Evolutionary conservation across 2,797 vertebrate species (phyloP).

Genomic region (Prionace glauca): DNA sequence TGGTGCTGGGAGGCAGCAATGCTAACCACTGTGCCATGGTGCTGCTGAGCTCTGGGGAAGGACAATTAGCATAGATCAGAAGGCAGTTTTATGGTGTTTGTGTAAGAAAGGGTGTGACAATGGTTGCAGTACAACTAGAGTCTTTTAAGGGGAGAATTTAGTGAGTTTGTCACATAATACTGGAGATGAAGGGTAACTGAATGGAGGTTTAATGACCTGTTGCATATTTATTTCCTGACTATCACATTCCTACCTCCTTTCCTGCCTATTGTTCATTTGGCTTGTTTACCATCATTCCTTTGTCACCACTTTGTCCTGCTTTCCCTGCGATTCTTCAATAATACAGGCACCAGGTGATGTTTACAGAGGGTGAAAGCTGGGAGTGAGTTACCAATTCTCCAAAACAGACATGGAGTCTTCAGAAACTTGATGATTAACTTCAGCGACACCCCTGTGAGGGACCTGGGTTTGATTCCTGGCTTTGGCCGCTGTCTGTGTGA

Average conservation of each 20-base stretch:
- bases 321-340: background rate
- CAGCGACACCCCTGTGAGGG: background rate
- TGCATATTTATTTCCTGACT: background rate
- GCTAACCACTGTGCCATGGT: too few species aligned
- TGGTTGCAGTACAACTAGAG: background rate
- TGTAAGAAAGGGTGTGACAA: background rate
- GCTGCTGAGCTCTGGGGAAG: background rate
- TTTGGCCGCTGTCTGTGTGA: too few species aligned
- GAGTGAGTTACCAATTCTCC: background rate
- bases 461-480: background rate
- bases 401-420: background rate
- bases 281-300: background rate
- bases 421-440: background rate
- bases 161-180: background rate
- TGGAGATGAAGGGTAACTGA: background rate
- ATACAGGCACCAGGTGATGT: background rate
- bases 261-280: background rate
- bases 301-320: background rate
- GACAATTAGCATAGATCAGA: background rate
- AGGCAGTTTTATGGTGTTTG: background rate
- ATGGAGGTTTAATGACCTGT: background rate
- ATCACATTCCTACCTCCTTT: background rate
- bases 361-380: background rate
- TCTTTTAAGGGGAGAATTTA: background rate
- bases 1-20: too few species aligned